These are phyloP conservation scores for Cerceris ruficornis DNA, from an alignment of 2,888 invertebrate species.

Conservation along the genomic window DNA sequence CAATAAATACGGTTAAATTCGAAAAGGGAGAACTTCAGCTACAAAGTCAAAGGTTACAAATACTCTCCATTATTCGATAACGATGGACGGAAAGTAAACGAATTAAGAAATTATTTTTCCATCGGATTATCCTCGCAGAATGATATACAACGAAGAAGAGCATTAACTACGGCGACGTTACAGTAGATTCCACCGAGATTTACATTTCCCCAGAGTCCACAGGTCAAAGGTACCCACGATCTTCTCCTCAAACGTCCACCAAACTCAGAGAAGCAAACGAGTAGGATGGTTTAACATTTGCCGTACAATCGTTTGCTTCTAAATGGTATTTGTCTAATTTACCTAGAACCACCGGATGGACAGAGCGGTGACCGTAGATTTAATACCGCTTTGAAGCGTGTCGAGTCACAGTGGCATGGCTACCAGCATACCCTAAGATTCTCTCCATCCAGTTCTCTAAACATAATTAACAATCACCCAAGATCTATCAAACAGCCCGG, in stretches of 20 bases:
- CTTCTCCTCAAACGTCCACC: constrained; percentile 48
- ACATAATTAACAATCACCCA: constrained; percentile 80
- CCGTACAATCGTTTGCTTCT: constrained; percentile 60
- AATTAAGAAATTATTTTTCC: too few relatives aligned
- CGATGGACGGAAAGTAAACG: too few relatives aligned
- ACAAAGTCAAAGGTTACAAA: background rate
- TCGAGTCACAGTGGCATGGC: constrained; percentile 51
- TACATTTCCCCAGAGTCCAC: constrained; percentile 14
- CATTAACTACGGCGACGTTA: constrained; percentile 33
- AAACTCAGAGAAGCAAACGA: constrained; percentile 51
- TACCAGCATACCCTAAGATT: constrained; percentile 38
- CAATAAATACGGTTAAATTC: constrained; percentile 35
- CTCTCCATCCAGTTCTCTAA: constrained; percentile 69
- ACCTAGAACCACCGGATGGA: constrained; percentile 30
- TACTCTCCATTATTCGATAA: background rate
- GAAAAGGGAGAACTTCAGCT: constrained; percentile 6
- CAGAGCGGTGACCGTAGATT: constrained; percentile 65
- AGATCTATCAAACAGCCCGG: constrained; percentile 79
- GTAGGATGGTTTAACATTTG: constrained; percentile 62
- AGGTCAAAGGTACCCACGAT: constrained; percentile 56
- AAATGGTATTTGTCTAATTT: constrained; percentile 74
- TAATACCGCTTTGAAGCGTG: constrained; percentile 72
- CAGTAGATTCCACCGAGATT: constrained; percentile 36
- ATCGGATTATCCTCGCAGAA: background rate
- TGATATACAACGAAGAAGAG: constrained; percentile 47